Conservation (phyloP, 2,797 vertebrate genomes). For the Etheostoma perlongum region DNA sequence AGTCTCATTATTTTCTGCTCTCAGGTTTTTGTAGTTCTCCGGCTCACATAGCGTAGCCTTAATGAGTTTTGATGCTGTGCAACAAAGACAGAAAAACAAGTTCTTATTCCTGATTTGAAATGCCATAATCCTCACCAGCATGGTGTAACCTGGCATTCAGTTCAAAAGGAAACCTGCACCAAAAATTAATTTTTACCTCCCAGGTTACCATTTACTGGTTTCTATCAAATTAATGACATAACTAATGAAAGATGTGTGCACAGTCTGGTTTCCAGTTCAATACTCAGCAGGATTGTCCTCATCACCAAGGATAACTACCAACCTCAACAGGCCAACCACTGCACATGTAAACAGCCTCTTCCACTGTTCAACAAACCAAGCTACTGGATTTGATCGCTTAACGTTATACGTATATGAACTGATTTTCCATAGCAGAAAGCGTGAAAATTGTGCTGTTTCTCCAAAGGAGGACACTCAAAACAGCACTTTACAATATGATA, state of each 20-base stretch:
- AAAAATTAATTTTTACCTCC: not conserved
- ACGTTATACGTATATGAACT: not conserved
- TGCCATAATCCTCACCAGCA: not conserved
- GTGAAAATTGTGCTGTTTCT: not conserved
- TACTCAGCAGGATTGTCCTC: constrained; percentile 29
- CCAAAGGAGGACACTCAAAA: constrained; percentile 1
- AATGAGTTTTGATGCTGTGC: constrained; percentile 24
- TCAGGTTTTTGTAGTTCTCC: constrained; percentile 4
- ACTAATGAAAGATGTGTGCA: constrained; percentile 39
- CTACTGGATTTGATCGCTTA: constrained; percentile 5
- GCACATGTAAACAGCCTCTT: constrained; percentile 14
- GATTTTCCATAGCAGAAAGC: constrained; percentile 3
- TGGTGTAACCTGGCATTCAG: not conserved
- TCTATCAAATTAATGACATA: constrained; percentile 36
- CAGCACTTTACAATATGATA: constrained; percentile 2
- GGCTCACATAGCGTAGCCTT: not conserved
- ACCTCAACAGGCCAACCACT: constrained; percentile 33
- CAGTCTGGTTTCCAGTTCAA: constrained; percentile 10
- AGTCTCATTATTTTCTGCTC: constrained; percentile 18
- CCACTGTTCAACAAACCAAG: not conserved
- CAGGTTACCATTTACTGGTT: not conserved
- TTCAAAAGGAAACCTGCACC: constrained; percentile 16
- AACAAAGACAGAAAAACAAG: not conserved
- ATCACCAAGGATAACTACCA: constrained; percentile 44
- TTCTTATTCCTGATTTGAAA: constrained; percentile 2